phyloP scores from a whole-genome alignment of 1,140 invertebrate species.

The Listronotus bonariensis region DNA sequence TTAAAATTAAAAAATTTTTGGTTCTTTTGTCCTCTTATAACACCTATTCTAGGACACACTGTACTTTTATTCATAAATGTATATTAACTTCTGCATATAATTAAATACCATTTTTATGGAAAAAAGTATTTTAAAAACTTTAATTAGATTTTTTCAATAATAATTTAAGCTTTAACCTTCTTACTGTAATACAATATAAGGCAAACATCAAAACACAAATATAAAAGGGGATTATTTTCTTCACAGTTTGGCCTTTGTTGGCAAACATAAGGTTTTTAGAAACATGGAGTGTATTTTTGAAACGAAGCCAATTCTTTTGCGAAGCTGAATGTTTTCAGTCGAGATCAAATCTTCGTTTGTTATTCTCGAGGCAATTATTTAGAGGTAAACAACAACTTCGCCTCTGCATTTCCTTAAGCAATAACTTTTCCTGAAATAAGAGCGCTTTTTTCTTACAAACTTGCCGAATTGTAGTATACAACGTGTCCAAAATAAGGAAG shows the following conservation, averaged over 20 bases:
- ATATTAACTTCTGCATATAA: no score
- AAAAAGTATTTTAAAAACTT: conserved; percentile 8
- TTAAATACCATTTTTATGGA: background rate
- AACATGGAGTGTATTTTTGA: conserved; percentile 32
- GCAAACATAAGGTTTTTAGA: conserved; percentile 31
- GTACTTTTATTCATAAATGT: no score
- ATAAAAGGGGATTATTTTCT: no score
- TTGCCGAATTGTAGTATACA: conserved; percentile 22
- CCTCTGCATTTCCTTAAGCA: conserved; percentile 28
- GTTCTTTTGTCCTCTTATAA: no score
- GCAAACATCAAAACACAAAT: no score
- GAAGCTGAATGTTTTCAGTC: conserved; percentile 30
- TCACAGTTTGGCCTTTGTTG: conserved; percentile 2
- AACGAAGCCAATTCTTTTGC: conserved; percentile 31
- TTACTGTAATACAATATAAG: no score
- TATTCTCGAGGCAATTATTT: conserved; percentile 32
- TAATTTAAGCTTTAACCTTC: no score
- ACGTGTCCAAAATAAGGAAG: no score
- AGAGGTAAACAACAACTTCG: conserved; percentile 31
- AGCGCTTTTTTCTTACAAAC: conserved; percentile 14
- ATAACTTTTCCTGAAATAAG: conserved; percentile 30
- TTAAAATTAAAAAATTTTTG: no score
- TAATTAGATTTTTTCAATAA: background rate
- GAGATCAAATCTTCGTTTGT: conserved; percentile 32
- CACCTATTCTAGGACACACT: no score